Conservation (phyloP, 1,140 invertebrate genomes). For the Stenopsyche tienmushanensis region DNA sequence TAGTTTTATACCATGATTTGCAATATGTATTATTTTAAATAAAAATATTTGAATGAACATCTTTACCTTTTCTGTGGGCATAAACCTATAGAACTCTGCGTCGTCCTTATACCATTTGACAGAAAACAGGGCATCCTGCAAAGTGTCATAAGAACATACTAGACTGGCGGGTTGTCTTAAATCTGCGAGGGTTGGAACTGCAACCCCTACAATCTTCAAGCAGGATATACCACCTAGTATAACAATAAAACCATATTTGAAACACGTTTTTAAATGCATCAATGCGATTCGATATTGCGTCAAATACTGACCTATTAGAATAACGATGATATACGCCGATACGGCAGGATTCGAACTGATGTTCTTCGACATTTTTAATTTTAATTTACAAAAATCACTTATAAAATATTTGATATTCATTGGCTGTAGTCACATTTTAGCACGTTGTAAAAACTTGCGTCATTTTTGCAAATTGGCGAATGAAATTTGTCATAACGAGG, state of each 20-base stretch:
- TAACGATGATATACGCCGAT: conserved; percentile 17
- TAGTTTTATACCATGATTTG: too few relatives aligned
- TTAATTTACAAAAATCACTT: neutral
- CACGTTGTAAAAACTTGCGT: neutral
- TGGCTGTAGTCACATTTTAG: neutral
- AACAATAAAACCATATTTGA: conserved; percentile 5
- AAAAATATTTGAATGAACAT: too few relatives aligned
- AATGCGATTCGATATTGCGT: neutral
- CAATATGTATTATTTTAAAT: neutral
- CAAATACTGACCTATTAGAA: conserved; percentile 12
- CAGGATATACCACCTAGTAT: conserved; percentile 38
- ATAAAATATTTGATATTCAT: neutral
- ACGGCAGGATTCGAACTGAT: neutral
- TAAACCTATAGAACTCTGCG: conserved; percentile 61
- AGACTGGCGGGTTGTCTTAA: conserved; percentile 30
- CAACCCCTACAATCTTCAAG: conserved; percentile 36
- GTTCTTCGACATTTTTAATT: neutral
- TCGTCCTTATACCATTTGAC: conserved; percentile 67
- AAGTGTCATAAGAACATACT: conserved; percentile 33
- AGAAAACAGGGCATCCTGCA: conserved; percentile 52
- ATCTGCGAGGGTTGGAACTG: conserved; percentile 33
- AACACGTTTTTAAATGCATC: neutral
- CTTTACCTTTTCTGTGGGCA: conserved; percentile 48
- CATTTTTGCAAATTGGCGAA: too few relatives aligned
- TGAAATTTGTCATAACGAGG: too few relatives aligned